Base-by-base conservation (phyloP, 1,140 invertebrate species). In the Pomacea maculata region DNA sequence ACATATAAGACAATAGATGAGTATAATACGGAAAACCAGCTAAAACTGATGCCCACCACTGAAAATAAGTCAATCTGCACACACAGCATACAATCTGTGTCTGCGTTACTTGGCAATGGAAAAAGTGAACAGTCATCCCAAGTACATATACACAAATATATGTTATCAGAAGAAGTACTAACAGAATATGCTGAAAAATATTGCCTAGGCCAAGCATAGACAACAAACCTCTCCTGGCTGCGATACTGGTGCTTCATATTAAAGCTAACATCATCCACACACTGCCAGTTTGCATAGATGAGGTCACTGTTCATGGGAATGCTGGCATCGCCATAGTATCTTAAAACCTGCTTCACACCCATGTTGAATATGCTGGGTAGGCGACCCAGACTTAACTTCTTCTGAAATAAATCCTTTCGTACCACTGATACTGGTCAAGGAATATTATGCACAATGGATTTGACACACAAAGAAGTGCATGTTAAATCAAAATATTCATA, bases 171-270 rank as follows among this genome's bases (percentile, higher is more conserved):
- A 45, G 34, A 45, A 45, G 34, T 45, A 45, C 6, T 4, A 45
- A 45, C 2, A 45, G 34, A 45, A 45, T 45, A 45, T 45, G 34
- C 34, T 45, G 3, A 45, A 45, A 45, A 45, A 45, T 45, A 45
- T 45, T 45, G 34, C 34, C 34, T 45, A 45, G 34, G 1, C 6
- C 2, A 45, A 45, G 34, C 34, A 80, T 76, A 65, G 17, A 63
- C 21, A 11, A 57, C n/a, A 75, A 71, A 87, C 86, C 86, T 85
- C 67, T 87, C 85, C 19, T 84, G 80, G 74, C 85, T 85, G 10
- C 75, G 71, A 68, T 85, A 86, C 55, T 84, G 83, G 17, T 71
- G 68, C 65, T 82, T 82, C 64, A 54, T 70, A 65, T 14, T 68
- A 75, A 63, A 75, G 29, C 21, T 54, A 34, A 34, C 63, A 71